Evolutionary conservation across 2,797 vertebrate genomes (phyloP).

Genomic region (Numenius phaeopus): DNA sequence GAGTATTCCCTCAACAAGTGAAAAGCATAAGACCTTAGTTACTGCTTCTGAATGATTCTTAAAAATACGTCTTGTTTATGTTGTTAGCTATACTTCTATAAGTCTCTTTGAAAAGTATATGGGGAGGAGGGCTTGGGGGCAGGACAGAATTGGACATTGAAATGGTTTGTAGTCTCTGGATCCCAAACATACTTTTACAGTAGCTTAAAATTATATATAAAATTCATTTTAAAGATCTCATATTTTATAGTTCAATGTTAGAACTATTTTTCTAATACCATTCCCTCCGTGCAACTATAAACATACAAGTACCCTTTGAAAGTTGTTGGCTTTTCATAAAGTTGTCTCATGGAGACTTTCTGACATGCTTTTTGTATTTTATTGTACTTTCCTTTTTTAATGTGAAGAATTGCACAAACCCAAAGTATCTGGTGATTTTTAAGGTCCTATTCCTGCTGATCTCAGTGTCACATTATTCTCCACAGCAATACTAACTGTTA

Average conservation of each 20-base stretch:
- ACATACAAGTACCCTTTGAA: background rate
- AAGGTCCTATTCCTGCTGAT: constrained; percentile 1
- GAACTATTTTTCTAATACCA: background rate
- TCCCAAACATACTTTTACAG: background rate
- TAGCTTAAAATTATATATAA: background rate
- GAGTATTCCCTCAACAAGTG: background rate
- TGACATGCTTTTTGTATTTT: background rate
- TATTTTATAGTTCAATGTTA: background rate
- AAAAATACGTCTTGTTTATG: background rate
- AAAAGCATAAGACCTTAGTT: background rate
- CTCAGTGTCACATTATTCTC: background rate
- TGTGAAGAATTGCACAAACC: background rate
- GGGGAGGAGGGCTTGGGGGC: background rate
- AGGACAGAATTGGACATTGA: background rate
- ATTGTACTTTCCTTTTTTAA: background rate
- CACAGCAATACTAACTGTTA: background rate
- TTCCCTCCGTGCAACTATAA: background rate
- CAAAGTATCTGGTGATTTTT: background rate
- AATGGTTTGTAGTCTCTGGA: background rate
- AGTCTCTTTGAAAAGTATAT: background rate
- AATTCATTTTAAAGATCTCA: background rate
- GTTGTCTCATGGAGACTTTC: background rate
- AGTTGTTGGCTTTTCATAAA: background rate
- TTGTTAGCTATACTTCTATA: background rate
- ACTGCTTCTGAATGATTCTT: background rate